Evolutionary conservation across 1,140 invertebrate genomes (phyloP).

Genomic region (Cotesia typhae): DNA sequence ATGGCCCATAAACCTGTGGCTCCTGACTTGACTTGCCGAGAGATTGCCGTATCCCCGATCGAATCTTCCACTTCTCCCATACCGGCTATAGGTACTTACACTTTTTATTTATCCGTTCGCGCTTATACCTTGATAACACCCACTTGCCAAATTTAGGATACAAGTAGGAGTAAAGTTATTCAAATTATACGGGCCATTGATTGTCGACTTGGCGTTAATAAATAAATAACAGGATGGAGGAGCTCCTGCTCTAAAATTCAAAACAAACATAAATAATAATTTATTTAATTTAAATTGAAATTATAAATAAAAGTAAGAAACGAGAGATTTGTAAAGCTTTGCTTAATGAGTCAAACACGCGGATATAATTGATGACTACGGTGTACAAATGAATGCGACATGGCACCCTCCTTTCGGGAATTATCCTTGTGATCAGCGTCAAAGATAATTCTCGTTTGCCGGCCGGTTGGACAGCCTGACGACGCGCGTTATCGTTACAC

Average conservation of each 20-base stretch:
- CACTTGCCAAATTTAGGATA: background rate
- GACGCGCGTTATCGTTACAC: conserved; percentile 33
- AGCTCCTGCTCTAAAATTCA: no score
- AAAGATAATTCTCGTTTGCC: conserved; percentile 41
- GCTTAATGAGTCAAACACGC: conserved; percentile 6
- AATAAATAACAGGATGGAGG: conserved; percentile 1
- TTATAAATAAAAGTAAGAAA: no score
- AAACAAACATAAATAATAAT: no score
- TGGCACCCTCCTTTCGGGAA: conserved; percentile 39
- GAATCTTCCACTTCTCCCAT: conserved; percentile 15
- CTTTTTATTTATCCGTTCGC: no score
- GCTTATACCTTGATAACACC: conserved; percentile 12
- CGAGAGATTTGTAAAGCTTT: no score
- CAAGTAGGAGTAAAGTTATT: background rate
- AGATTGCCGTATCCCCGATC: conserved; percentile 16
- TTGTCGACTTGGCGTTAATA: background rate
- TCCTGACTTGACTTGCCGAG: background rate
- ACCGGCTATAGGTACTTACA: background rate
- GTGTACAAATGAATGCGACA: conserved; percentile 16
- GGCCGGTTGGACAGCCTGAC: conserved; percentile 35
- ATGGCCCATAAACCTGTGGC: conserved; percentile 24
- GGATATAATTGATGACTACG: conserved; percentile 3
- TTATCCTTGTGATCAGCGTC: conserved; percentile 45
- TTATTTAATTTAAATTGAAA: no score
- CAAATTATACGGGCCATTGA: background rate